Evolutionary conservation across 2,888 invertebrate species (phyloP).

Genomic region (Drosophila mercatorum): DNA sequence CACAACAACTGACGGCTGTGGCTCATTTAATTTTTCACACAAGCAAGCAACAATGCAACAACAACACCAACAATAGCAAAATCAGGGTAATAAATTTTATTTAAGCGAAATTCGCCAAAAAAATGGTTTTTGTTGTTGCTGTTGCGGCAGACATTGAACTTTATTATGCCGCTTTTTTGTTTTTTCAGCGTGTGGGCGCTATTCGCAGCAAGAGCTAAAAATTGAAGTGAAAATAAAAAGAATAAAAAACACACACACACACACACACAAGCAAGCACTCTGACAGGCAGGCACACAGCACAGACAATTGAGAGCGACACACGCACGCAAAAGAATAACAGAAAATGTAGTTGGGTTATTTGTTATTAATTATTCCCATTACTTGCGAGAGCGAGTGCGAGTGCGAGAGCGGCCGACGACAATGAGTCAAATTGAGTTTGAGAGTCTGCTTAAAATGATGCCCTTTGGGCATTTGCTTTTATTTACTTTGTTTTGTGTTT

Average conservation of each 20-base stretch:
- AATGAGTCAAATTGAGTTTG: conserved; percentile 2
- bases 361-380: conserved; percentile 48
- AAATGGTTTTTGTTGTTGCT: conserved; percentile 42
- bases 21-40: conserved; percentile 59
- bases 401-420: neutral
- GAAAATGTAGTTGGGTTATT: conserved; percentile 22
- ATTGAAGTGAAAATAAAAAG: conserved; percentile 8
- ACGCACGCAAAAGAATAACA: conserved; percentile 16
- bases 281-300: neutral
- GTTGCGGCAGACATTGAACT: conserved; percentile 71
- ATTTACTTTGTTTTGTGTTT: conserved; percentile 68
- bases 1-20: conserved; percentile 29
- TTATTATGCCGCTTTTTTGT: conserved; percentile 45
- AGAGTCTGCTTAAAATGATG: conserved; percentile 24
- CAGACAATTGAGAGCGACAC: conserved; percentile 34
- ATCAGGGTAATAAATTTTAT: conserved; percentile 53
- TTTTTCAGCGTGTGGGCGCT: conserved; percentile 46
- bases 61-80: conserved; percentile 19
- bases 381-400: conserved; percentile 8
- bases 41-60: conserved; percentile 23
- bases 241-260: conserved; percentile 1
- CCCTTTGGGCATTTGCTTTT: conserved; percentile 44
- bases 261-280: neutral
- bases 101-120: conserved; percentile 49
- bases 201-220: conserved; percentile 27